These are phyloP conservation scores for Zingel zingel DNA, from an alignment of 2,113 vertebrate genomes.

Conservation along the genomic window DNA sequence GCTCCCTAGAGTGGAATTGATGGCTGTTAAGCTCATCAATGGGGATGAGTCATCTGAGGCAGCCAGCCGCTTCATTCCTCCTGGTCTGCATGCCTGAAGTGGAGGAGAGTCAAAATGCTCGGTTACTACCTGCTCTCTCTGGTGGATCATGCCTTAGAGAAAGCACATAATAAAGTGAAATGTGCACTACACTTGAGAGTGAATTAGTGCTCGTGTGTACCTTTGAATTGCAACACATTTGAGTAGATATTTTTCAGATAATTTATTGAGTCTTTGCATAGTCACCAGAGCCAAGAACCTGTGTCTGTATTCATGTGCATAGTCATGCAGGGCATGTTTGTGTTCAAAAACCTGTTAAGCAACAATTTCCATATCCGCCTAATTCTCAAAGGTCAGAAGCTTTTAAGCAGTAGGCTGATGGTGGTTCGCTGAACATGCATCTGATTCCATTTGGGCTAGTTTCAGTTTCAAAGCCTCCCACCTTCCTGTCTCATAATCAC, in stretches of 20 bases:
- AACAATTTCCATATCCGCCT: conserved; percentile 75
- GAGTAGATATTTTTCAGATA: conserved; percentile 6
- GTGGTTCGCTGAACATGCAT: conserved; percentile 74
- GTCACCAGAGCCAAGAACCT: conserved; percentile 15
- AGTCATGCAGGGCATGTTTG: conserved; percentile 13
- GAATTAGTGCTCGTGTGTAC: neutral
- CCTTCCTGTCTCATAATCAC: conserved; percentile 79
- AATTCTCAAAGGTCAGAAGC: conserved; percentile 78
- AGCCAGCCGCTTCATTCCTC: conserved; percentile 71
- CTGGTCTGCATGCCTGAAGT: conserved; percentile 61
- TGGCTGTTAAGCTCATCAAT: conserved; percentile 85
- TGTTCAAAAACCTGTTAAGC: conserved; percentile 53
- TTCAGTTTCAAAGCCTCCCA: conserved; percentile 82
- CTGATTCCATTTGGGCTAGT: conserved; percentile 77
- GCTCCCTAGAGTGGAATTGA: conserved; percentile 82
- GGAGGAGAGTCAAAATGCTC: conserved; percentile 63
- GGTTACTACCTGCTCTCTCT: conserved; percentile 56
- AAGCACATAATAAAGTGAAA: conserved; percentile 21
- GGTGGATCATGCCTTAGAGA: conserved; percentile 33
- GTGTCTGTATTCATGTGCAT: conserved; percentile 17
- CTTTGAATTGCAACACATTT: conserved; percentile 10
- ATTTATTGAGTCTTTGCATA: conserved; percentile 38
- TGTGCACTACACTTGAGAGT: conserved; percentile 8
- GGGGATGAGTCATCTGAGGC: conserved; percentile 83
- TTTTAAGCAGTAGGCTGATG: conserved; percentile 70